Conservation (phyloP, 2,113 vertebrate species). For the Lates calcarifer region DNA sequence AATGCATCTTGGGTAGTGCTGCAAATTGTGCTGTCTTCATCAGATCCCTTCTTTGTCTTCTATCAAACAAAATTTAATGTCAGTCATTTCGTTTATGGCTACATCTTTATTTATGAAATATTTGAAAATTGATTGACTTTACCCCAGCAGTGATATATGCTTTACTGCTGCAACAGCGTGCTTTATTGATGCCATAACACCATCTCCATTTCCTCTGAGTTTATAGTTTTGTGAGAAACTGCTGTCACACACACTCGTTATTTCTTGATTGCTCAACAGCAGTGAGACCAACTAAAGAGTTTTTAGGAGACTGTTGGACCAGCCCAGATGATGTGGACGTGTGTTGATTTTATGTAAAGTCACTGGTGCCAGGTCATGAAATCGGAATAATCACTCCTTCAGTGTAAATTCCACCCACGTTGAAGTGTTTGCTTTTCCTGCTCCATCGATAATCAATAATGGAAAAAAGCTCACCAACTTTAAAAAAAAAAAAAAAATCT, state of each 20-base stretch:
- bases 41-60: constrained; percentile 64
- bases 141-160: constrained; percentile 74
- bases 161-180: constrained; percentile 74
- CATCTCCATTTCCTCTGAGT: constrained; percentile 67
- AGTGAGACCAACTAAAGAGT: constrained; percentile 30
- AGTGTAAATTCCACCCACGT: not conserved
- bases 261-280: constrained; percentile 51
- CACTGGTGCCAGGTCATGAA: constrained; percentile 23
- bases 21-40: constrained; percentile 62
- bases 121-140: constrained; percentile 75
- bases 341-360: constrained; percentile 43
- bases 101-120: constrained; percentile 77
- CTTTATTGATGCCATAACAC: constrained; percentile 81
- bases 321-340: constrained; percentile 52
- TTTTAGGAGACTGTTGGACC: constrained; percentile 32
- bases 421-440: not conserved
- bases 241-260: constrained; percentile 62
- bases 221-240: constrained; percentile 76
- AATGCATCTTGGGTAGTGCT: constrained; percentile 29
- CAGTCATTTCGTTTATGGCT: constrained; percentile 75
- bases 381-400: constrained; percentile 3
- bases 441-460: not conserved
- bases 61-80: constrained; percentile 65
- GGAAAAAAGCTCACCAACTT: not conserved
- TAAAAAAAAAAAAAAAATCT: not conserved